Conservation (phyloP, 1,140 invertebrate genomes). For the Phocides pigmalion region DNA sequence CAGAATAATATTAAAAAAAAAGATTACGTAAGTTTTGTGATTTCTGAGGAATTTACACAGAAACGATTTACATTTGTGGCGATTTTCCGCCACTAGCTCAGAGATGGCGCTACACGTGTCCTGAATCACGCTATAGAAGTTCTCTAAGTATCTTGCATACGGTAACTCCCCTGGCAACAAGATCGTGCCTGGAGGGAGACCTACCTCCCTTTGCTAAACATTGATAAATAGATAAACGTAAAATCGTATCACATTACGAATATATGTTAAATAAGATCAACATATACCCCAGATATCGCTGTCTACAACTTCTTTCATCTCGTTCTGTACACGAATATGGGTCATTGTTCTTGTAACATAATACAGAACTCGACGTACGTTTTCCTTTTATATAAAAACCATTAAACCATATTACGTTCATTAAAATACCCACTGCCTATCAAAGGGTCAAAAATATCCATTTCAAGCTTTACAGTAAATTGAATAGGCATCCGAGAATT, state of each 20-base stretch:
- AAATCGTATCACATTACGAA: neutral
- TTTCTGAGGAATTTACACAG: no score
- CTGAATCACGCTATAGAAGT: no score
- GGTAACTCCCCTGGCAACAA: no score
- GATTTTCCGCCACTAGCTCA: no score
- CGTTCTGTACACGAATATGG: slow-evolving; percentile 4
- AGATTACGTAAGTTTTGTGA: no score
- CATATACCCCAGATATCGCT: neutral
- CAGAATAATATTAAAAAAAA: no score
- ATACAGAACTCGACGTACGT: slow-evolving; percentile 2
- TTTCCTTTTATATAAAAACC: neutral
- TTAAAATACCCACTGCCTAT: neutral
- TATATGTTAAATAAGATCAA: neutral
- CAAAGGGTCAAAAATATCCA: neutral
- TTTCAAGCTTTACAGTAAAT: neutral
- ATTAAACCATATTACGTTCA: neutral
- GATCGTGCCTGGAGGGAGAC: no score
- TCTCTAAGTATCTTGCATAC: no score
- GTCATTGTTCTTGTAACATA: slow-evolving; percentile 10
- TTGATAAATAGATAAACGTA: neutral
- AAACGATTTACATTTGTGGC: no score
- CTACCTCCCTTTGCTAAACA: no score
- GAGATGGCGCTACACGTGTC: no score
- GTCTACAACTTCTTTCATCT: neutral
- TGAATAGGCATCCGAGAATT: no score